These are phyloP conservation scores for Sphaeramia orbicularis DNA, from an alignment of 2,797 vertebrate species.

Conservation along the genomic window DNA sequence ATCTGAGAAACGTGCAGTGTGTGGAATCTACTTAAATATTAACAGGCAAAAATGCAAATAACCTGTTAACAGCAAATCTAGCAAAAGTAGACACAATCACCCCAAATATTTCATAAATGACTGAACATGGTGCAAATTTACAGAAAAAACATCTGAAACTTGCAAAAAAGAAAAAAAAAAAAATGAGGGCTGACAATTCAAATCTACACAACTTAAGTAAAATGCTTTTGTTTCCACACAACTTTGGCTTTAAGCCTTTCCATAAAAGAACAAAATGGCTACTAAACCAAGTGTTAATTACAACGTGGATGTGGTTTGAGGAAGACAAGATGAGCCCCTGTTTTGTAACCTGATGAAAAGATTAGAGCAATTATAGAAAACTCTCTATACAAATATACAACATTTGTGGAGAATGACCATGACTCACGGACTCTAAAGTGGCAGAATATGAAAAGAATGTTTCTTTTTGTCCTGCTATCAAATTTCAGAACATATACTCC, in stretches of 20 bases:
- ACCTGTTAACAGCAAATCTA: conserved; percentile 18
- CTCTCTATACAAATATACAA: conserved; percentile 55
- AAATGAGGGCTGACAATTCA: conserved; percentile 4
- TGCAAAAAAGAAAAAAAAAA: not conserved
- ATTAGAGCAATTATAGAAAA: conserved; percentile 31
- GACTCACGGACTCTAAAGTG: conserved; percentile 16
- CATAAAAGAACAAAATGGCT: conserved; percentile 12
- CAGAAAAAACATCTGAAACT: not conserved
- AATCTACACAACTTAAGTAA: conserved; percentile 7
- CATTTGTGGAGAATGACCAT: conserved; percentile 1
- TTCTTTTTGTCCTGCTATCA: conserved; percentile 20
- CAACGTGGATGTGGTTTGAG: not conserved
- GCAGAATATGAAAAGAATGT: conserved; percentile 8
- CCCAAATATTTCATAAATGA: conserved; percentile 5
- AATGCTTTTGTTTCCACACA: conserved; percentile 1
- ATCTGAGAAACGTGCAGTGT: conserved; percentile 5
- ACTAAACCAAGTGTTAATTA: not conserved
- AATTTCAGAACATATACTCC: conserved; percentile 14
- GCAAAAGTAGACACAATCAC: conserved; percentile 2
- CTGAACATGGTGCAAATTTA: not conserved
- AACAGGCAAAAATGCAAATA: conserved; percentile 4
- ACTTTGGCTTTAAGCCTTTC: conserved; percentile 19
- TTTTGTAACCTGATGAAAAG: conserved; percentile 36
- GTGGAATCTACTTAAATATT: conserved; percentile 6
- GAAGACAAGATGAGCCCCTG: conserved; percentile 10